Base-by-base conservation (phyloP, 2,797 vertebrate species). In the Petrocephalus schoutedeni region DNA sequence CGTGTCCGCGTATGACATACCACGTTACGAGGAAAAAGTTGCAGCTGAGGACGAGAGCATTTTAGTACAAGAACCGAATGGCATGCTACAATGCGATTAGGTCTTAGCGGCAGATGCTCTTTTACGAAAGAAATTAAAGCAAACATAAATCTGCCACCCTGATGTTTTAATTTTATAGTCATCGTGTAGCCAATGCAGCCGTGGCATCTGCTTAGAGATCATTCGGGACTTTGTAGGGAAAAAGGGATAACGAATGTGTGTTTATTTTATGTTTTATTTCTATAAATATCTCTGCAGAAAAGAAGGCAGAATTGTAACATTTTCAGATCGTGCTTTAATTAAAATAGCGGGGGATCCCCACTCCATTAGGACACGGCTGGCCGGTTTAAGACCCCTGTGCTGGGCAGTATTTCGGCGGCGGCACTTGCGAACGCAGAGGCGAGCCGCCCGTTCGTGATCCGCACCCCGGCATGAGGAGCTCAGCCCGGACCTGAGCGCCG, bases 381-480 rank as follows among this genome's bases (percentile, higher is more conserved):
- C 88, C 85, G n/a, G 51, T 89, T 89, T 88, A 41, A 88, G 82
- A 88, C 53, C 84, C 54, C 21, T 53, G 7, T 61, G 64, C 67
- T 85, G 56, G 88, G 53, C 77, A 86, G 74, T 83, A 45, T 88
- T 84, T 77, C 4, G 54, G n/a, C 85, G 41, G 87, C 88, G 74
- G 59, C 51, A 59, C 83, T 82, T 83, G 88, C 89, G 86, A 77
- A 36, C 87, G 19, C 41, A 86, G 61, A 89, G 74, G 89, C 88
- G 86, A 83, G 87, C 88, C 41, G 36, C 85, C 83, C 88, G 49
- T 85, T 86, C 77, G 64, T 87, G 32, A 87, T 90, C 86, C 74
- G 32, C 86, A 61, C 74, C 19, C n/a, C 41, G 74, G 88, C 87
- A 83, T 91, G 90, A 91, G 88, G 86, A 89, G 82, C 85, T 87